Evolutionary conservation across 37 sponge, comb jelly and placozoan species (phyloP).

Genomic region (Bolinopsis microptera): DNA sequence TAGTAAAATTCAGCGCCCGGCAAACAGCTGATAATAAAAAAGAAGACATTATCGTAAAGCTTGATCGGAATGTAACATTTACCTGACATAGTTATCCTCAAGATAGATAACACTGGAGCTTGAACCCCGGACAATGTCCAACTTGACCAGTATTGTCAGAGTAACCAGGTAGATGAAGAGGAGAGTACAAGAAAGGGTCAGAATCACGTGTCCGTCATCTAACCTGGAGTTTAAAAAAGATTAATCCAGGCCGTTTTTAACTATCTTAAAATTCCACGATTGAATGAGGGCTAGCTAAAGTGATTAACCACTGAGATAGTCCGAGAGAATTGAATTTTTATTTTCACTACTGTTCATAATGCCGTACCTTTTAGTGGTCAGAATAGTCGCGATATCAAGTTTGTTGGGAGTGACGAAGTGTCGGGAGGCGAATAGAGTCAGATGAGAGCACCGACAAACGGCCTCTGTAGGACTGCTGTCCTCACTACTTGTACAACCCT

Average conservation of each 20-base stretch:
- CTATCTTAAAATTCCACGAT: no score
- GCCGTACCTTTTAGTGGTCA: conserved; percentile 28
- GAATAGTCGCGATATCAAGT: conserved; percentile 9
- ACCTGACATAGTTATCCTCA: conserved; percentile 64
- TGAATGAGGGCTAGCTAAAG: no score
- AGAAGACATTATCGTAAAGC: no score
- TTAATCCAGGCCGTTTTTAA: no score
- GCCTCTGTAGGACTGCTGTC: conserved; percentile 47
- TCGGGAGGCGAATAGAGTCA: conserved; percentile 24
- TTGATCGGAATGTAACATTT: no score
- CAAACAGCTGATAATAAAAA: no score
- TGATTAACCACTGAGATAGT: no score
- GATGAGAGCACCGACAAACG: conserved; percentile 41
- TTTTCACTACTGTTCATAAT: no score
- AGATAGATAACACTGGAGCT: conserved; percentile 51
- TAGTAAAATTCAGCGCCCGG: no score
- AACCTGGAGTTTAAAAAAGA: no score
- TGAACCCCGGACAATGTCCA: conserved; percentile 18
- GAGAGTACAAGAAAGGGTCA: conserved; percentile 28
- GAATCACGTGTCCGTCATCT: conserved; percentile 57
- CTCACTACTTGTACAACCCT: conserved; percentile 27
- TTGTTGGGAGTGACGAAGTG: conserved; percentile 34
- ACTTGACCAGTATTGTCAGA: conserved; percentile 27
- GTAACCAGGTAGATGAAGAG: conserved; percentile 47
- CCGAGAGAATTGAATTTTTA: no score